Percentiles rank a stretch among this genome's conserved stretches.
Conservation (phyloP, 2,888 invertebrate species). For the Drosophila borborema region DNA sequence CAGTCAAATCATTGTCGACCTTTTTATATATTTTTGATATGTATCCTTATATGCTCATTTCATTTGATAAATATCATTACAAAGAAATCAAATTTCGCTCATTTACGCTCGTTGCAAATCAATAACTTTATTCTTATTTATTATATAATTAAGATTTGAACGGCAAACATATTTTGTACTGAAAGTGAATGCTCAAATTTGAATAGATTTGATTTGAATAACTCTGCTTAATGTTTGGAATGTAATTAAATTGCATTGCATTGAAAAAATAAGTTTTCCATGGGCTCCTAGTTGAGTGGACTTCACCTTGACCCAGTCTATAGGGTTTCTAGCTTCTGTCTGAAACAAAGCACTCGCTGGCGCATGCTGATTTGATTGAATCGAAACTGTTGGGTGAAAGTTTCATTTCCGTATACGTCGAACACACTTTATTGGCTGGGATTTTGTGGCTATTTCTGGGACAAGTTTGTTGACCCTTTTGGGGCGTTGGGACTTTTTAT, state of each 20-base stretch:
- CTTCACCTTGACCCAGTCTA: not conserved
- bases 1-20: too few relatives aligned
- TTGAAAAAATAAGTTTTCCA: not conserved
- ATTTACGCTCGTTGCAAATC: too few relatives aligned
- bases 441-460: conserved; percentile 29
- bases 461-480: conserved; percentile 26
- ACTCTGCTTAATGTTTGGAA: not conserved
- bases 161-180: not conserved
- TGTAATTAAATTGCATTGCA: not conserved
- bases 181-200: not conserved
- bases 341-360: conserved; percentile 36
- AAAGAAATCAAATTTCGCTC: too few relatives aligned
- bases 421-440: conserved; percentile 27
- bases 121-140: too few relatives aligned
- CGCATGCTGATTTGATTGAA: conserved; percentile 17
- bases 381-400: conserved; percentile 5
- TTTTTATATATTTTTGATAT: too few relatives aligned
- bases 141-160: not conserved
- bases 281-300: not conserved
- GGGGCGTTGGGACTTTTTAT: conserved; percentile 50
- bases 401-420: conserved; percentile 30
- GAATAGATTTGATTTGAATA: not conserved
- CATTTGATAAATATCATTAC: too few relatives aligned
- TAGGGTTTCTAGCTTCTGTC: not conserved
- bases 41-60: too few relatives aligned